phyloP scores from a whole-genome alignment of 2,888 invertebrate genomes.

The Acleris literana region DNA sequence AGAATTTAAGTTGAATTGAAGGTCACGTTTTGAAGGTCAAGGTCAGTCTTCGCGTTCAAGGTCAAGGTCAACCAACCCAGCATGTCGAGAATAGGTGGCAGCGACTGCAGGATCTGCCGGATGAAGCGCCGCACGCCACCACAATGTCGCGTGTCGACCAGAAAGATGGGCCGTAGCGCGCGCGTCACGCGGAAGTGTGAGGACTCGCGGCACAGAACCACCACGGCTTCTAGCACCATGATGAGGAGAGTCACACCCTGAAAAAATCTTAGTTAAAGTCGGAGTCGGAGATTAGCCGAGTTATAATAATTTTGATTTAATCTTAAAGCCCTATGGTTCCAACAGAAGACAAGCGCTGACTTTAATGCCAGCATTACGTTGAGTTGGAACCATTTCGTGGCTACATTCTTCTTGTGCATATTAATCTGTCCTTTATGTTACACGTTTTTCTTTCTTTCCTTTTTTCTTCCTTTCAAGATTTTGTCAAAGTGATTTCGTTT shows the following conservation, averaged over 20 bases:
- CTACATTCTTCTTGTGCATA: too few species aligned
- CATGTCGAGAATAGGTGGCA: slow-evolving; percentile 95
- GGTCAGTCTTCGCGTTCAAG: not conserved
- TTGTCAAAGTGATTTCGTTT: too few species aligned
- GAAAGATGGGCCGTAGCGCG: slow-evolving; percentile 93
- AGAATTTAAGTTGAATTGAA: not conserved
- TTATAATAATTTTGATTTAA: too few species aligned
- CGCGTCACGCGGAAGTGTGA: slow-evolving; percentile 94
- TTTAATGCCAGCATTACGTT: too few species aligned
- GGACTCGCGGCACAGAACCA: slow-evolving; percentile 90
- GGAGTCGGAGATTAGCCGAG: too few species aligned
- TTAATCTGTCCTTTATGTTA: too few species aligned
- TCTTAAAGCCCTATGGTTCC: too few species aligned
- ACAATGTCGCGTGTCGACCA: slow-evolving; percentile 93
- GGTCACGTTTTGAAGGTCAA: not conserved
- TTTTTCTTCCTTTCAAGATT: too few species aligned
- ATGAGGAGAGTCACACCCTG: slow-evolving; percentile 89
- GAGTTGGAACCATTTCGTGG: too few species aligned
- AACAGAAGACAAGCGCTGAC: too few species aligned
- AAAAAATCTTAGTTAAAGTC: slow-evolving; percentile 26
- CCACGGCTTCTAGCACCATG: slow-evolving; percentile 92
- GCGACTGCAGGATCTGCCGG: slow-evolving; percentile 91
- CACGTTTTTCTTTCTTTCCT: too few species aligned
- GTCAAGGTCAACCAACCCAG: slow-evolving; percentile 76
- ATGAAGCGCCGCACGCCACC: slow-evolving; percentile 90